Conservation (phyloP, 2,113 vertebrate species). For the Gobio gobio region DNA sequence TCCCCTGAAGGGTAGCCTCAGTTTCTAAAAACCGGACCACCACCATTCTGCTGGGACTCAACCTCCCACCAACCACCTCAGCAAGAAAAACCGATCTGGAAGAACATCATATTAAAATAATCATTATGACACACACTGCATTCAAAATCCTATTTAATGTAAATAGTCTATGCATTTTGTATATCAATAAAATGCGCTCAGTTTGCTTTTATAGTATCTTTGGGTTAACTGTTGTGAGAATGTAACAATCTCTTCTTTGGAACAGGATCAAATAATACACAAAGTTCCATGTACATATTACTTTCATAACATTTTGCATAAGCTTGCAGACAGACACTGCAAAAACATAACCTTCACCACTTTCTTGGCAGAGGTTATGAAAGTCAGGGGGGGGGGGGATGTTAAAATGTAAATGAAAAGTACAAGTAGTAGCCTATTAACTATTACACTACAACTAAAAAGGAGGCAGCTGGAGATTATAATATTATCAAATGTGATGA, state of each 20-base stretch:
- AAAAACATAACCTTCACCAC: background rate
- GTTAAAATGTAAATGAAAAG: background rate
- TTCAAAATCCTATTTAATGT: too few relatives aligned
- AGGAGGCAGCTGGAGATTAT: too few relatives aligned
- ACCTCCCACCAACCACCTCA: too few relatives aligned
- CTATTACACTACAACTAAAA: too few relatives aligned
- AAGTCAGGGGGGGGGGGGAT: background rate
- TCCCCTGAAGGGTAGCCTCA: conserved; percentile 6
- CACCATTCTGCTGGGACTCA: too few relatives aligned
- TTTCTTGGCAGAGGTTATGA: background rate
- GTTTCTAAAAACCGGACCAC: background rate
- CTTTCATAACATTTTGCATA: conserved; percentile 2
- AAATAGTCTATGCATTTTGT: background rate
- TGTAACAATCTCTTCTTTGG: too few relatives aligned
- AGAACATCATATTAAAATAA: background rate
- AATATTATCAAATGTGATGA: too few relatives aligned
- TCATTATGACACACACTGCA: background rate
- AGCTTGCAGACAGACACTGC: background rate
- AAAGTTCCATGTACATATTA: background rate
- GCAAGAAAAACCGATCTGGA: conserved; percentile 1
- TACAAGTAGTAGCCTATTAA: background rate
- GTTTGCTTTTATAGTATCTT: background rate
- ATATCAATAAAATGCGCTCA: background rate
- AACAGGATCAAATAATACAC: too few relatives aligned
- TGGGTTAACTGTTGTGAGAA: background rate